Evolutionary conservation across 92 coral and sea anemone genomes (phyloP).

Genomic region (Virgularia gustaviana): DNA sequence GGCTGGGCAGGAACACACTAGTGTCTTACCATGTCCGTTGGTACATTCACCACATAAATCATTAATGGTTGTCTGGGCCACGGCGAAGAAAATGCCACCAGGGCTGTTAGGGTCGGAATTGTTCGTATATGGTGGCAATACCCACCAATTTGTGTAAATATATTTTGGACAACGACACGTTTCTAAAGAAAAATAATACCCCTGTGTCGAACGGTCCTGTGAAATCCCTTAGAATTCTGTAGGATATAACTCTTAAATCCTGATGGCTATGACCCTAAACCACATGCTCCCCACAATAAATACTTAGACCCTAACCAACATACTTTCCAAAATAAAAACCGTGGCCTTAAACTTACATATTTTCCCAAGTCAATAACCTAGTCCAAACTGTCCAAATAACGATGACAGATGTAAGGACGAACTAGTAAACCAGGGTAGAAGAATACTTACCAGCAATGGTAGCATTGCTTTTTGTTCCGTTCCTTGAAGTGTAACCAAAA

Average conservation of each 20-base stretch:
- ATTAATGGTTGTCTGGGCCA: constrained; percentile 44
- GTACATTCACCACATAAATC: constrained; percentile 59
- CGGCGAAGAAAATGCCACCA: constrained; percentile 59
- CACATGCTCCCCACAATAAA: too few species aligned
- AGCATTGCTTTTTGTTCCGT: constrained; percentile 23
- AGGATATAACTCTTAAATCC: too few species aligned
- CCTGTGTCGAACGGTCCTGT: too few species aligned
- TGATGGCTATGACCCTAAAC: too few species aligned
- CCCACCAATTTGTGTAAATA: constrained; percentile 59
- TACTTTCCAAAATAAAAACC: too few species aligned
- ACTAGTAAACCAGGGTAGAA: too few species aligned
- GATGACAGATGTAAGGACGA: too few species aligned
- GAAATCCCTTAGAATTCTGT: too few species aligned
- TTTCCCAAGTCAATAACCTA: too few species aligned
- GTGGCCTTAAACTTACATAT: too few species aligned
- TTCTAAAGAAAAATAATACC: constrained; percentile 44
- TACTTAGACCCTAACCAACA: too few species aligned
- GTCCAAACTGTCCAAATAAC: too few species aligned
- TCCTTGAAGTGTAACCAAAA: constrained; percentile 10
- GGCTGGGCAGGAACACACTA: constrained; percentile 7
- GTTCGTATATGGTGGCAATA: constrained; percentile 60
- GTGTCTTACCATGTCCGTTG: constrained; percentile 59
- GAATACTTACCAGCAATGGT: constrained; percentile 13
- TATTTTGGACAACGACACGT: constrained; percentile 63
- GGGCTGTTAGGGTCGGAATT: constrained; percentile 31